phyloP scores from a whole-genome alignment of 2,888 invertebrate genomes.

The Drosophila ezoana region DNA sequence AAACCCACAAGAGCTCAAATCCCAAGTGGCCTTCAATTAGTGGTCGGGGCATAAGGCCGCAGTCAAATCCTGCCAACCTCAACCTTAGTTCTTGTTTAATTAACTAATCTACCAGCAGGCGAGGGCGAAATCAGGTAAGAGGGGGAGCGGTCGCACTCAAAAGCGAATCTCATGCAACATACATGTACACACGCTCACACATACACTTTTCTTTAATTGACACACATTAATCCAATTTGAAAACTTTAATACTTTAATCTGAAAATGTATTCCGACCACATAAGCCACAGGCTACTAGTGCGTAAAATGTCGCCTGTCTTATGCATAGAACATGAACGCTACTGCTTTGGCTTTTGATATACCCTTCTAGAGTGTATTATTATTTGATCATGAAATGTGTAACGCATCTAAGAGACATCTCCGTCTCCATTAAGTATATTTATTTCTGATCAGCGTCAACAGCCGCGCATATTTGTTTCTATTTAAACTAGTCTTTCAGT shows the following conservation, averaged over 20 bases:
- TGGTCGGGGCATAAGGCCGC: conserved; percentile 33
- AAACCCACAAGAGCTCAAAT: conserved; percentile 49
- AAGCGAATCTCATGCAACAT: neutral
- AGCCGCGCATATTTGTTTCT: too few relatives aligned
- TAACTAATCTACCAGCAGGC: conserved; percentile 43
- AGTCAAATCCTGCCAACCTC: conserved; percentile 7
- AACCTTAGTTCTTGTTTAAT: conserved; percentile 60
- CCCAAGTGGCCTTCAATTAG: conserved; percentile 47
- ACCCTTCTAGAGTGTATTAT: too few relatives aligned
- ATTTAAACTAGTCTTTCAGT: too few relatives aligned
- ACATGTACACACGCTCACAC: conserved; percentile 6
- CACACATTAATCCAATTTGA: conserved; percentile 61
- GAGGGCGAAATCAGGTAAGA: neutral
- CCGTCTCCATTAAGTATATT: too few relatives aligned
- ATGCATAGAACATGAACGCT: conserved; percentile 7
- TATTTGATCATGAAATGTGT: too few relatives aligned
- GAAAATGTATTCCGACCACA: conserved; percentile 61
- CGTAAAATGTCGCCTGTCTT: conserved; percentile 18
- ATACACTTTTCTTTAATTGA: conserved; percentile 15
- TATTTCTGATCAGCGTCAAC: too few relatives aligned
- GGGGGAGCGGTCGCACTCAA: neutral
- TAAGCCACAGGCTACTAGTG: conserved; percentile 45
- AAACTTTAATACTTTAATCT: conserved; percentile 53
- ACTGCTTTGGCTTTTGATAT: conserved; percentile 21
- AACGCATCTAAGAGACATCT: too few relatives aligned